Conservation (phyloP, 2,113 vertebrate genomes). For the Theristicus caerulescens region DNA sequence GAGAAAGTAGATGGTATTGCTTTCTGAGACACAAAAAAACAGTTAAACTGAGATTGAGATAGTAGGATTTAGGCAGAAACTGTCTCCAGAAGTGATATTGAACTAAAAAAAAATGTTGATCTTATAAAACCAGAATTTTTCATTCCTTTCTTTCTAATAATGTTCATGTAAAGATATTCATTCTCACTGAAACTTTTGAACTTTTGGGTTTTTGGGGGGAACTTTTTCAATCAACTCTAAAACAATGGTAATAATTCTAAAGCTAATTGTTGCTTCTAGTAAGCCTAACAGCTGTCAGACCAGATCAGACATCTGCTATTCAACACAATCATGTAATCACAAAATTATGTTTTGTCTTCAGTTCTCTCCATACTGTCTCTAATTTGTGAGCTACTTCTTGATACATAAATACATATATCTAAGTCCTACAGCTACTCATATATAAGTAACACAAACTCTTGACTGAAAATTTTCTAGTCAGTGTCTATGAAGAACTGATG, state of each 20-base stretch:
- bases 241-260: not conserved
- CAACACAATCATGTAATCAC: not conserved
- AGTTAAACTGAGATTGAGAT: not conserved
- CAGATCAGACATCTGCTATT: not conserved
- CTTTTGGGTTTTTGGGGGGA: accelerated
- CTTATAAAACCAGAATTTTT: accelerated
- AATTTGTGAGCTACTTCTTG: not conserved
- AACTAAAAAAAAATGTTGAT: not conserved
- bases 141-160: not conserved
- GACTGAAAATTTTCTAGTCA: not conserved
- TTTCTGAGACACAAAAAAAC: not conserved
- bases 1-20: not conserved
- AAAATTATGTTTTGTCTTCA: not conserved
- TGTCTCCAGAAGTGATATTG: not conserved
- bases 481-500: not conserved
- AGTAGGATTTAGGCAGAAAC: not conserved
- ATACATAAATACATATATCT: not conserved
- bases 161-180: not conserved
- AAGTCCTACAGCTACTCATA: not conserved
- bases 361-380: too few relatives aligned
- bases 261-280: not conserved
- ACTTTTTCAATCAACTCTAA: not conserved
- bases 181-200: not conserved
- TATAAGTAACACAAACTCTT: not conserved
- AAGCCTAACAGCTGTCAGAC: not conserved